Conservation (phyloP, 2,888 invertebrate genomes). For the Ornithoptera alexandrae region DNA sequence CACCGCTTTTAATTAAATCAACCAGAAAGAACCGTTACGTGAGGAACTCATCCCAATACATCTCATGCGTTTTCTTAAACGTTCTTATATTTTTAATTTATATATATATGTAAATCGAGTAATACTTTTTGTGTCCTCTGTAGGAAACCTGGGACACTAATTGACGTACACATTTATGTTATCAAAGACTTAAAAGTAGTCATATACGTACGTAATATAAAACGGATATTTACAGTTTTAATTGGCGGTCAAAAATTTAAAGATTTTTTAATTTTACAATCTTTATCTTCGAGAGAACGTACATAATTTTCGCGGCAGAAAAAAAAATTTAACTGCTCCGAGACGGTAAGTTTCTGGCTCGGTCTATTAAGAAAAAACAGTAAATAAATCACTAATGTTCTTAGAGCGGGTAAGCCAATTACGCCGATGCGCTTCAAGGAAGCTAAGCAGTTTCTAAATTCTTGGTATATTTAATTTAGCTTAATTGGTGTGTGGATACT, state of each 20-base stretch:
- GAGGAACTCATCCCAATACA: conserved; percentile 45
- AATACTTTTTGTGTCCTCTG: not conserved
- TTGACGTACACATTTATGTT: not conserved
- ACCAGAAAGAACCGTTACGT: conserved; percentile 42
- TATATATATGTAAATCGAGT: not conserved
- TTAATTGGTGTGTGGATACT: conserved; percentile 76
- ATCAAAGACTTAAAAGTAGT: not conserved
- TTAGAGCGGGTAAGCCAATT: conserved; percentile 73
- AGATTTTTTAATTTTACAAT: not conserved
- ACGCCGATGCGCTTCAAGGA: conserved; percentile 77
- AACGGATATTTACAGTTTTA: not conserved
- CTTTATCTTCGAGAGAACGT: not conserved
- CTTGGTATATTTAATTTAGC: conserved; percentile 78
- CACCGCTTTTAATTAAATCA: conserved; percentile 57
- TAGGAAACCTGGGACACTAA: not conserved
- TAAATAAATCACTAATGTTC: conserved; percentile 71
- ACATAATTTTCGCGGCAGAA: not conserved
- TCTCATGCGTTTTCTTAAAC: conserved; percentile 34
- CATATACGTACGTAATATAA: not conserved
- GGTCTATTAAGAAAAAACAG: conserved; percentile 52
- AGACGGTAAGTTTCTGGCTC: conserved; percentile 35
- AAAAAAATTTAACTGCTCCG: conserved; percentile 22
- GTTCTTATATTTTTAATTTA: conserved; percentile 7
- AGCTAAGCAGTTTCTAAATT: conserved; percentile 79
- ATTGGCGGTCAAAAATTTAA: not conserved